Conservation (phyloP, 1,140 invertebrate species). For the Homarus americanus region DNA sequence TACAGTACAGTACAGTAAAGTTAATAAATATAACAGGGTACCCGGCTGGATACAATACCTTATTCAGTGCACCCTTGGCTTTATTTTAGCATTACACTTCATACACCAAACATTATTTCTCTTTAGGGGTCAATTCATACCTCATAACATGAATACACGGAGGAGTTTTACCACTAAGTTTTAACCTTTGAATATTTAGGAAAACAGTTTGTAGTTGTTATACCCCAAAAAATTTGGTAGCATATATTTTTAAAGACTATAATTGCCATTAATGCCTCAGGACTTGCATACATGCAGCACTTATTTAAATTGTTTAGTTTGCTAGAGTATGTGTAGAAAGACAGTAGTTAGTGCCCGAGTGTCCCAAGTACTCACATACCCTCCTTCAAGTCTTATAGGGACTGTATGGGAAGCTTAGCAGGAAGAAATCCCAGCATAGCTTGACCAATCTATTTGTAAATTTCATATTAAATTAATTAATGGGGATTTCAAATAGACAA, state of each 20-base stretch:
- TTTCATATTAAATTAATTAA: neutral
- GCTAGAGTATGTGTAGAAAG: neutral
- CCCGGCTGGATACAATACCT: no score
- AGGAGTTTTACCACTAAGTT: no score
- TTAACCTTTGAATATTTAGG: no score
- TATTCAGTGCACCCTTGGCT: no score
- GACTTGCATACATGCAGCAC: neutral
- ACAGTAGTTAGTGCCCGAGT: neutral
- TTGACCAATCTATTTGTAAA: neutral
- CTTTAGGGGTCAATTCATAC: no score
- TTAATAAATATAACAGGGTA: no score
- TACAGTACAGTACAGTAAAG: no score
- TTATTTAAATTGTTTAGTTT: neutral
- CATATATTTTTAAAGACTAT: neutral
- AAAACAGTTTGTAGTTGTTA: neutral
- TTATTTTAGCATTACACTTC: no score
- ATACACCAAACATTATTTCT: no score
- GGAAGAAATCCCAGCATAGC: constrained; percentile 1
- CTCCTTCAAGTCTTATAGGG: neutral
- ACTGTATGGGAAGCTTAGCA: neutral
- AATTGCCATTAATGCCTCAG: neutral
- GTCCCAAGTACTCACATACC: neutral
- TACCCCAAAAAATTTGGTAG: neutral
- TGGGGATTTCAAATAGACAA: neutral
- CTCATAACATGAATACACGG: no score